A percentile compares a stretch with the other conserved stretches of the same genome.
Conservation (phyloP, 2,797 vertebrate genomes). For the Sebastes iracundus region DNA sequence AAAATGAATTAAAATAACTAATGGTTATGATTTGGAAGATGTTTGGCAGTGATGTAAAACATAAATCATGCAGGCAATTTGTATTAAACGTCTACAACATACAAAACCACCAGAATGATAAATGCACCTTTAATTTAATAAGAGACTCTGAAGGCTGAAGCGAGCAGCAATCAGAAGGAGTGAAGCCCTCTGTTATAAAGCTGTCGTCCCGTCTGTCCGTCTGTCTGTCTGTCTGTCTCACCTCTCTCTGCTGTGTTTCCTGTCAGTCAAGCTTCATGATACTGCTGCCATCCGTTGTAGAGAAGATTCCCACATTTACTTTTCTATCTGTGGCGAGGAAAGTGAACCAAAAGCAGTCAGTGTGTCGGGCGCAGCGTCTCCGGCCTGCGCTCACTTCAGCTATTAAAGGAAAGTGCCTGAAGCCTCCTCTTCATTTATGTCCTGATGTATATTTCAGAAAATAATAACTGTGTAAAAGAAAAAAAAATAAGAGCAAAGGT, state of each 20-base stretch:
- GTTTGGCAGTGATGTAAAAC: background rate
- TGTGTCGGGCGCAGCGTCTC: conserved; percentile 78
- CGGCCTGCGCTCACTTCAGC: conserved; percentile 83
- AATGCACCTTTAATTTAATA: background rate
- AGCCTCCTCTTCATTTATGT: conserved; percentile 83
- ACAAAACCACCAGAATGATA: background rate
- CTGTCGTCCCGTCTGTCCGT: background rate
- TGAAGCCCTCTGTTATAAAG: background rate
- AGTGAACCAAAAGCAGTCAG: conserved; percentile 73
- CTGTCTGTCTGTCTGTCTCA: background rate
- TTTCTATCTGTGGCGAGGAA: conserved; percentile 57
- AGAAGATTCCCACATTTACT: conserved; percentile 2
- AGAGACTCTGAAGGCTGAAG: background rate
- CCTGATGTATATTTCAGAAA: conserved; percentile 80
- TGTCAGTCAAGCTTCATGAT: background rate
- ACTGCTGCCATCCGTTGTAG: background rate
- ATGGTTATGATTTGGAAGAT: background rate
- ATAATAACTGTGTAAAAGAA: conserved; percentile 72
- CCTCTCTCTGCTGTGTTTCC: background rate
- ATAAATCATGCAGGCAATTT: background rate
- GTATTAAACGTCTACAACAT: background rate
- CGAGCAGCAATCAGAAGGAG: background rate
- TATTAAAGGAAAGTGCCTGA: conserved; percentile 93
- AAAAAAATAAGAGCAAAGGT: conserved; percentile 67
- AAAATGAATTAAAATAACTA: background rate